phyloP scores from a whole-genome alignment of 2,888 invertebrate genomes.

The Chymomyza caudatula region DNA sequence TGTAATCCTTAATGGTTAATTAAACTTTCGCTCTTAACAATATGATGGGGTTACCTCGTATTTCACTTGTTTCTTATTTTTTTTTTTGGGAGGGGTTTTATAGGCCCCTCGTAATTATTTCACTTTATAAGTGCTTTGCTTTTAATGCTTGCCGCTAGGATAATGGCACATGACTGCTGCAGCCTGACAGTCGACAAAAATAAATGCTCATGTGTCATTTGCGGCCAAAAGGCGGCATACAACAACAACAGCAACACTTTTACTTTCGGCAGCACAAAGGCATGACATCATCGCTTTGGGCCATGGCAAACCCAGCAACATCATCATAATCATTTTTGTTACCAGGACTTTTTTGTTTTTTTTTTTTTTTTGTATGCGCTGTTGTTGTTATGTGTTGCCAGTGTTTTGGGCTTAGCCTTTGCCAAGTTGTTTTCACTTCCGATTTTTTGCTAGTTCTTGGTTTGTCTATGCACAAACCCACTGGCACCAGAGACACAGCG shows the following conservation, averaged over 20 bases:
- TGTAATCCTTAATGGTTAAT: slow-evolving; percentile 48
- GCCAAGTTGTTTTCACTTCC: slow-evolving; percentile 12
- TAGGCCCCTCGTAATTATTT: slow-evolving; percentile 18
- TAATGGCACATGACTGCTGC: slow-evolving; percentile 44
- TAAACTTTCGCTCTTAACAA: slow-evolving; percentile 25
- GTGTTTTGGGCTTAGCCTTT: not conserved
- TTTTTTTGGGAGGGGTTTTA: not conserved
- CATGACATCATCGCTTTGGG: slow-evolving; percentile 63
- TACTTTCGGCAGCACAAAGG: slow-evolving; percentile 46
- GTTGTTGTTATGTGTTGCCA: not conserved
- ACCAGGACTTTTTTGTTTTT: not conserved
- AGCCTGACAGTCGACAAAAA: slow-evolving; percentile 24
- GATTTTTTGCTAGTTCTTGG: slow-evolving; percentile 6
- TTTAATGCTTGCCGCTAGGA: no score
- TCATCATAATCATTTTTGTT: slow-evolving; percentile 34
- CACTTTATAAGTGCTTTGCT: slow-evolving; percentile 33
- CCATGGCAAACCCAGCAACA: slow-evolving; percentile 31
- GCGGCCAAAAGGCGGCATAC: slow-evolving; percentile 19
- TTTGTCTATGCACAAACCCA: slow-evolving; percentile 23
- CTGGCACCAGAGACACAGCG: not conserved
- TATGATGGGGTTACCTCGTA: slow-evolving; percentile 4
- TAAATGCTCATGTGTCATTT: slow-evolving; percentile 48
- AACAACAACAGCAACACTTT: slow-evolving; percentile 45
- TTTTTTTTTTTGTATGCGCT: not conserved
- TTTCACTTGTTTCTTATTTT: not conserved